These are phyloP conservation scores for Sebastes kiyomatsui DNA, from an alignment of 2,797 vertebrate species.

Conservation along the genomic window DNA sequence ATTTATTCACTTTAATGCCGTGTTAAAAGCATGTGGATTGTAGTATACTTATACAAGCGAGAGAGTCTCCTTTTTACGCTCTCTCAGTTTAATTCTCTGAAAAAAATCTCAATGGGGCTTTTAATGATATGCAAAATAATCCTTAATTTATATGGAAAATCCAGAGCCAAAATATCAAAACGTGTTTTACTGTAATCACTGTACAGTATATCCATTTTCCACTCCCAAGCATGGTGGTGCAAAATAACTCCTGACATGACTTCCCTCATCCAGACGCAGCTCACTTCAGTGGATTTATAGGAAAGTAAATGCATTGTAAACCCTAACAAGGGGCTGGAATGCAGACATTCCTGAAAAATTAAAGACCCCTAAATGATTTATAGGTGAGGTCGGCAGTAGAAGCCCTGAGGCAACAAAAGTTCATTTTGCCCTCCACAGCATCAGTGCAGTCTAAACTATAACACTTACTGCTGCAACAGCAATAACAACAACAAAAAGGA, in stretches of 20 bases:
- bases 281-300: slow-evolving; percentile 61
- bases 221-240: slow-evolving; percentile 25
- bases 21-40: background rate
- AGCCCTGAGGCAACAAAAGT: slow-evolving; percentile 12
- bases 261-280: slow-evolving; percentile 18
- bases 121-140: background rate
- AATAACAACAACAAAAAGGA: slow-evolving; percentile 77
- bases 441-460: background rate
- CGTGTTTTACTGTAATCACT: background rate
- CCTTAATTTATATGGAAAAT: background rate
- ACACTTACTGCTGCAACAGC: background rate
- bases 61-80: background rate
- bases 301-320: slow-evolving; percentile 64
- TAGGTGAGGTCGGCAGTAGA: slow-evolving; percentile 54
- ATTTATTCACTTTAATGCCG: background rate
- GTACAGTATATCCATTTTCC: slow-evolving; percentile 30
- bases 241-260: slow-evolving; percentile 37
- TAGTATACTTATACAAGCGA: background rate
- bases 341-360: slow-evolving; percentile 72
- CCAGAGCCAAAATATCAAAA: background rate
- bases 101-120: background rate
- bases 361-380: slow-evolving; percentile 66
- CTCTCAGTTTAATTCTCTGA: background rate
- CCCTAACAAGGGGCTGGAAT: slow-evolving; percentile 60
- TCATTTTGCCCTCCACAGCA: slow-evolving; percentile 8